A percentile compares a stretch with the other conserved stretches of the same genome.
These are phyloP conservation scores for Limonius californicus DNA, from an alignment of 1,140 invertebrate genomes.

Conservation along the genomic window DNA sequence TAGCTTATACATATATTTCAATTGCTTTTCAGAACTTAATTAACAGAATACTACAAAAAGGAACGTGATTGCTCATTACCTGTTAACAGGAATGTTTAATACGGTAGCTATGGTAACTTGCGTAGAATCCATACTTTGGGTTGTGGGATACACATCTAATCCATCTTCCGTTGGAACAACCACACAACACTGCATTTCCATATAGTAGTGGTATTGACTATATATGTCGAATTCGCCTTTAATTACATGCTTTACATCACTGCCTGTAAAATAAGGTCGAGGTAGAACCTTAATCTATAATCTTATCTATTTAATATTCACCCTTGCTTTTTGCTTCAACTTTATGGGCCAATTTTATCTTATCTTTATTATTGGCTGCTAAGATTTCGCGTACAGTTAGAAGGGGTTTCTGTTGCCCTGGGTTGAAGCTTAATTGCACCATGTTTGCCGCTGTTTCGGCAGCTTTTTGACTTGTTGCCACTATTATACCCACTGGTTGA, in stretches of 20 bases:
- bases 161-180: conserved; percentile 60
- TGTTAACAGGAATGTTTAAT: conserved; percentile 53
- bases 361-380: conserved; percentile 9
- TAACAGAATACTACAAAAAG: no score
- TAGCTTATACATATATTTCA: no score
- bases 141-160: conserved; percentile 59
- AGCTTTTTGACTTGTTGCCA: conserved; percentile 56
- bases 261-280: conserved; percentile 16
- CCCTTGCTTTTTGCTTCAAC: conserved; percentile 31
- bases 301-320: no score
- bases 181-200: conserved; percentile 63
- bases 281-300: no score
- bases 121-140: conserved; percentile 64
- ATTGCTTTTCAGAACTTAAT: no score
- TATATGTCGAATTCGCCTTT: conserved; percentile 49
- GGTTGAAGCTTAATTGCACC: conserved; percentile 64
- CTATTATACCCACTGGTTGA: conserved; percentile 69
- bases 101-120: conserved; percentile 59
- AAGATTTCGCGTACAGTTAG: conserved; percentile 60
- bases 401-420: conserved; percentile 50
- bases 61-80: no score
- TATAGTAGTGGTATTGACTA: conserved; percentile 57
- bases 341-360: conserved; percentile 27
- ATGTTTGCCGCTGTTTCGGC: conserved; percentile 61
- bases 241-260: conserved; percentile 40